Percentiles rank a stretch among this genome's conserved stretches.
These are phyloP conservation scores for Drosophila kuntzei DNA, from an alignment of 2,888 invertebrate species.

Conservation along the genomic window DNA sequence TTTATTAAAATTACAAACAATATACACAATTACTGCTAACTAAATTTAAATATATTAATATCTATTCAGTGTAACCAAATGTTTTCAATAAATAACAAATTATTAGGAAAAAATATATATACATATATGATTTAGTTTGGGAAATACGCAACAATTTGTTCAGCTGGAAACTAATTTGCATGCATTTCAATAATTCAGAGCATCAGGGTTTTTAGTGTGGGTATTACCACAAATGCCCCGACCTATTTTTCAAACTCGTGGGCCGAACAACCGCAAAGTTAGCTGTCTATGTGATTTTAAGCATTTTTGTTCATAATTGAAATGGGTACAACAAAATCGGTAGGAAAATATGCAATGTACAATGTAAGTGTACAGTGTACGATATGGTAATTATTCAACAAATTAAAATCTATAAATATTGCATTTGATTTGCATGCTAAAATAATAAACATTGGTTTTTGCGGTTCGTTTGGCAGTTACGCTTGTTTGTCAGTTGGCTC, in stretches of 20 bases:
- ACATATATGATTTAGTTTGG: slow-evolving; percentile 6
- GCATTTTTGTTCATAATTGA: slow-evolving; percentile 48
- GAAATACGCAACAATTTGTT: slow-evolving; percentile 41
- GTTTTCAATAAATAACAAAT: slow-evolving; percentile 48
- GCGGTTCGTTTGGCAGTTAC: slow-evolving; percentile 53
- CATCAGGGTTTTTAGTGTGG: slow-evolving; percentile 16
- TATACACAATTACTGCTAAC: slow-evolving; percentile 21
- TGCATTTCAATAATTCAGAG: slow-evolving; percentile 64
- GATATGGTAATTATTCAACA: slow-evolving; percentile 60
- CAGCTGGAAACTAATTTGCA: slow-evolving; percentile 63
- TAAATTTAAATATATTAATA: slow-evolving; percentile 23
- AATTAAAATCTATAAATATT: slow-evolving; percentile 73
- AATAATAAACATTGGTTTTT: slow-evolving; percentile 77
- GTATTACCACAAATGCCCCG: slow-evolving; percentile 28
- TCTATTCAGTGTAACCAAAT: slow-evolving; percentile 20
- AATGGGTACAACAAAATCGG: slow-evolving; percentile 40
- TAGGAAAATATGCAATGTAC: slow-evolving; percentile 17
- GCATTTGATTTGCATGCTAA: slow-evolving; percentile 75
- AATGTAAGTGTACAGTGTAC: slow-evolving; percentile 13
- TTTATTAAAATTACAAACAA: slow-evolving; percentile 19
- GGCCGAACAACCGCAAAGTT: slow-evolving; percentile 41
- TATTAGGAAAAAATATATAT: slow-evolving; percentile 5
- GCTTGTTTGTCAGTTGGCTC: slow-evolving; percentile 49
- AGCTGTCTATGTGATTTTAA: slow-evolving; percentile 49
- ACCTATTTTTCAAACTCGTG: slow-evolving; percentile 1